Evolutionary conservation across 2,888 invertebrate genomes (phyloP).

Genomic region (Endotricha flammealis): DNA sequence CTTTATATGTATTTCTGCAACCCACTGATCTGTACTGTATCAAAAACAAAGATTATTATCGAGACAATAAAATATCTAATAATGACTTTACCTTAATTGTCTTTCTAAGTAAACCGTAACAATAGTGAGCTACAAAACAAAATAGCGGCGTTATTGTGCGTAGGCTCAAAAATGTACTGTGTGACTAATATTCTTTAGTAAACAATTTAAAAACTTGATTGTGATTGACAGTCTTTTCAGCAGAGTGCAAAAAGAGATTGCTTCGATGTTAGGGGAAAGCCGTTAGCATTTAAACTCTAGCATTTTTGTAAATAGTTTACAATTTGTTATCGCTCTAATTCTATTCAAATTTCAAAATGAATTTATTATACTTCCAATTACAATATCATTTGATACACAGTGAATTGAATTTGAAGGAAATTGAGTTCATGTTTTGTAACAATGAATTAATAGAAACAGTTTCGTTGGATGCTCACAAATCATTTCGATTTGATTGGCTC

Average conservation of each 20-base stretch:
- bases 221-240: constrained; percentile 29
- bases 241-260: constrained; percentile 23
- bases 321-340: constrained; percentile 9
- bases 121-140: not conserved
- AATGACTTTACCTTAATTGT: no score
- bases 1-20: no score
- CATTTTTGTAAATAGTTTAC: constrained; percentile 25
- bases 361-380: constrained; percentile 15
- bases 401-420: constrained; percentile 19
- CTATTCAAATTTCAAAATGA: constrained; percentile 2
- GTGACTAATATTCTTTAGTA: constrained; percentile 12
- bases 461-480: constrained; percentile 9
- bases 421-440: constrained; percentile 21
- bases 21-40: no score
- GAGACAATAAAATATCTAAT: no score
- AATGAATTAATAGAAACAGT: constrained; percentile 18
- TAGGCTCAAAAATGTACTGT: not conserved
- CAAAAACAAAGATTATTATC: no score
- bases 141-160: not conserved
- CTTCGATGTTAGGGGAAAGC: constrained; percentile 38
- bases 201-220: constrained; percentile 34
- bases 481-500: constrained; percentile 1
- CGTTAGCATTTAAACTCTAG: constrained; percentile 24
- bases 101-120: no score
- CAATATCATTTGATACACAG: constrained; percentile 18